Evolutionary conservation across 2,113 vertebrate species (phyloP), one percentile per base, ranked within the genome.

Genomic region (Cyprinodon tularosa): DNA sequence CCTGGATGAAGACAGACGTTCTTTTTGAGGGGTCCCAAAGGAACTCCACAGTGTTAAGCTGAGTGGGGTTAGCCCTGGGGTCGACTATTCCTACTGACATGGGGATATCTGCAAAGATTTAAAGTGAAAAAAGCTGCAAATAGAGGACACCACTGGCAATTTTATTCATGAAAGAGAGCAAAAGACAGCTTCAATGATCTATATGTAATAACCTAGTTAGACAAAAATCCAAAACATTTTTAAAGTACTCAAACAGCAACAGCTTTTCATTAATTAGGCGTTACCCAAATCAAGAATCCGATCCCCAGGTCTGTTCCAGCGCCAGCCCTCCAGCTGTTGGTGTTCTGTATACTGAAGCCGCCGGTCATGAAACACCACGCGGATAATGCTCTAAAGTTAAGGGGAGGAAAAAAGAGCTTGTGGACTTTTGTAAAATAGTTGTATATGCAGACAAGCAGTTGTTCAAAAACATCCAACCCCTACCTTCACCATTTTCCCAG

Each of bases 1-100:
- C 98, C 96, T 99, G 98, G 91, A 99, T 99, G 84, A 99, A 99
- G 72, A 98, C 97, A 0, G 97, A 99, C 0, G 97, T 99, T 91
- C 97, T 91, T 90, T 99, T 99, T 37, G 96, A 93, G 14, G 97
- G 97, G 60, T 99, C 97, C 98, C 98, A 99, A 0, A 99, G 95
- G 85, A 98, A 99, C 84, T 99, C 98, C 85, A 99, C 97, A 1
- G 97, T 99, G 81, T 99, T 99, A 66, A 99, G 95, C 81, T 99
- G 98, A 1, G 97, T 98, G 1, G 98, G 97, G 92, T 99, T 99
- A 8, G 97, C 96, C 79, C 97, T 92, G 7, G 98, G 98, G 92
- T 99, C 98, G 13, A 97, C 96, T 85, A 99, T 98, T 60, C 97
- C 98, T 72, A 99, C 97, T 11, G 98, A 99, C 97, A 99, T 97